Evolutionary conservation across 1,140 invertebrate species (phyloP).

Genomic region (Pygmarrhopalites habei): DNA sequence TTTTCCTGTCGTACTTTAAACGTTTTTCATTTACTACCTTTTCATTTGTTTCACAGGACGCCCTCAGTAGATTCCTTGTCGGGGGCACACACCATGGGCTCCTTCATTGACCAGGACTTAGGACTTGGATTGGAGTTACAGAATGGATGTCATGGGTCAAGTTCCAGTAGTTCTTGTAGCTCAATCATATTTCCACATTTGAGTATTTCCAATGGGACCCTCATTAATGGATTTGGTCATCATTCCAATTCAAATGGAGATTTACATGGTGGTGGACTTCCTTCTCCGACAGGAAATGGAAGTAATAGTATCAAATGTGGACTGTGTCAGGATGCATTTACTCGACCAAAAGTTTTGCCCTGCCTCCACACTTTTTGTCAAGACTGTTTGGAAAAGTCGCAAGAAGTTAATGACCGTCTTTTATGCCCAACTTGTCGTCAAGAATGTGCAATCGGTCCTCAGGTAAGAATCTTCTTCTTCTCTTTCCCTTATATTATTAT

Average conservation of each 20-base stretch:
- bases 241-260: conserved; percentile 44
- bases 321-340: conserved; percentile 69
- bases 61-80: conserved; percentile 81
- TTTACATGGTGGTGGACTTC: conserved; percentile 23
- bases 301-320: conserved; percentile 58
- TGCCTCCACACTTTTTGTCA: conserved; percentile 80
- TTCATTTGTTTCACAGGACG: too few species aligned
- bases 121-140: conserved; percentile 32
- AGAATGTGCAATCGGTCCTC: conserved; percentile 55
- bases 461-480: conserved; percentile 37
- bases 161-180: conserved; percentile 52
- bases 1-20: too few species aligned
- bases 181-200: conserved; percentile 62
- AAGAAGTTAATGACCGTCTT: conserved; percentile 67
- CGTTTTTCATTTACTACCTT: too few species aligned
- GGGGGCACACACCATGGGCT: conserved; percentile 80
- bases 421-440: conserved; percentile 72
- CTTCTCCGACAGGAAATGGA: conserved; percentile 21
- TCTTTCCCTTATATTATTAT: conserved; percentile 37
- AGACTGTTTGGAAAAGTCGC: conserved; percentile 64
- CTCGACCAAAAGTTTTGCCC: conserved; percentile 62
- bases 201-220: conserved; percentile 49
- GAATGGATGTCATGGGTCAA: conserved; percentile 36
- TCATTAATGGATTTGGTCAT: conserved; percentile 32
- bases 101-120: conserved; percentile 53